Conservation (phyloP, 2,113 vertebrate species). For the Mastomys coucha region DNA sequence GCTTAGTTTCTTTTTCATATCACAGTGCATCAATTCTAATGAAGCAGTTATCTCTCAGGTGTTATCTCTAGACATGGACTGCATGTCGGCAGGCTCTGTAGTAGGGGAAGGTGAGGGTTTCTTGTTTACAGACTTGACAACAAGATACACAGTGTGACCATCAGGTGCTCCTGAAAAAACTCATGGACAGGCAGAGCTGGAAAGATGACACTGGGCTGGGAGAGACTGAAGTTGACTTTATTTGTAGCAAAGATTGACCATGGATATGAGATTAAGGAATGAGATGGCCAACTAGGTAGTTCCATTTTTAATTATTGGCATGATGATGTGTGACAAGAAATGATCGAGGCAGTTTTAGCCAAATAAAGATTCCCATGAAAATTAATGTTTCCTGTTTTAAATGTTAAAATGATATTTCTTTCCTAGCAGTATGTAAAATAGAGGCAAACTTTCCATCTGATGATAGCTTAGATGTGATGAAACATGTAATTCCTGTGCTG, state of each 20-base stretch:
- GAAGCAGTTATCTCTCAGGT: not conserved
- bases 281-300: too few species aligned
- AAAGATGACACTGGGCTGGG: accelerated
- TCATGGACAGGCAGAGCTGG: not conserved
- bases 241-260: accelerated
- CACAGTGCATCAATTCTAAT: not conserved
- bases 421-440: not conserved
- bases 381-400: not conserved
- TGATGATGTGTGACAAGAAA: not conserved
- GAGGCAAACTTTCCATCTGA: too few species aligned
- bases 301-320: not conserved
- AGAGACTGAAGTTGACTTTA: not conserved
- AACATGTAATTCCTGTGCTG: not conserved
- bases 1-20: too few species aligned
- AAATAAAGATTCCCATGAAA: not conserved
- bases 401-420: not conserved
- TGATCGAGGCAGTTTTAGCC: not conserved
- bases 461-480: not conserved
- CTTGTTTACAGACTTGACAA: not conserved
- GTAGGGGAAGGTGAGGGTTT: not conserved
- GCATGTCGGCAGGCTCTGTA: not conserved
- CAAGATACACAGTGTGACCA: not conserved
- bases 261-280: not conserved
- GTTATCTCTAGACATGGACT: not conserved
- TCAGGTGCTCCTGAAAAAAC: too few species aligned